A percentile compares a stretch with the other conserved stretches of the same genome.
These are phyloP conservation scores for Tipula vernalis DNA, from an alignment of 2,888 invertebrate species.

Conservation along the genomic window DNA sequence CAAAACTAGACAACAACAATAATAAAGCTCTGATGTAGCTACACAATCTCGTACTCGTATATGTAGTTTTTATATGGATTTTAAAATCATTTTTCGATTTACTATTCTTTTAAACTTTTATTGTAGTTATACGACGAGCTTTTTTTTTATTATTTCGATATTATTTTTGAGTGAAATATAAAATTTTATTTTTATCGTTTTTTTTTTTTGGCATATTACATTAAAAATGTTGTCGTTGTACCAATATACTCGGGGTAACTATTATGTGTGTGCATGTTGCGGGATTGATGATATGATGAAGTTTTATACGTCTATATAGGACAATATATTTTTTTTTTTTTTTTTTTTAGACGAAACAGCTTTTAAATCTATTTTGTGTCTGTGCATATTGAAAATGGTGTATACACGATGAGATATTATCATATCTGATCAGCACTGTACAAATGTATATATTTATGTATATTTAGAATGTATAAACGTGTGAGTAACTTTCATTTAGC, in stretches of 20 bases:
- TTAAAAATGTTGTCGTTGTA: background rate
- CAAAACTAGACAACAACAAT: background rate
- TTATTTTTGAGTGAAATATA: conserved; percentile 4
- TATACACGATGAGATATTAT: background rate
- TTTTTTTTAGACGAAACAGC: background rate
- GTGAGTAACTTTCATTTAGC: background rate
- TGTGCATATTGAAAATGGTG: background rate
- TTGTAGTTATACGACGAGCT: background rate
- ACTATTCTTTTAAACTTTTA: background rate
- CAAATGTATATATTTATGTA: too few species aligned
- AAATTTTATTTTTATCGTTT: background rate
- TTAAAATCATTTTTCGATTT: conserved; percentile 4
- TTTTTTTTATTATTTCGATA: background rate
- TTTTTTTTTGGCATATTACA: background rate
- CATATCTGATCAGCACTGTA: background rate
- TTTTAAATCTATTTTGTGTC: background rate
- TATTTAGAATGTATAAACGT: background rate
- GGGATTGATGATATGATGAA: background rate
- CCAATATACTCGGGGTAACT: background rate
- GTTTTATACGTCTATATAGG: background rate
- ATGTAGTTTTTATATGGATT: background rate
- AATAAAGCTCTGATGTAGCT: background rate
- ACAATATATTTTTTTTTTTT: background rate
- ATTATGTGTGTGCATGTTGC: background rate
- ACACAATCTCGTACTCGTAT: background rate